Percentiles rank a stretch among this genome's conserved stretches.
These are phyloP conservation scores for Cardiocondyla obscurior DNA, from an alignment of 1,140 invertebrate genomes.

Conservation along the genomic window DNA sequence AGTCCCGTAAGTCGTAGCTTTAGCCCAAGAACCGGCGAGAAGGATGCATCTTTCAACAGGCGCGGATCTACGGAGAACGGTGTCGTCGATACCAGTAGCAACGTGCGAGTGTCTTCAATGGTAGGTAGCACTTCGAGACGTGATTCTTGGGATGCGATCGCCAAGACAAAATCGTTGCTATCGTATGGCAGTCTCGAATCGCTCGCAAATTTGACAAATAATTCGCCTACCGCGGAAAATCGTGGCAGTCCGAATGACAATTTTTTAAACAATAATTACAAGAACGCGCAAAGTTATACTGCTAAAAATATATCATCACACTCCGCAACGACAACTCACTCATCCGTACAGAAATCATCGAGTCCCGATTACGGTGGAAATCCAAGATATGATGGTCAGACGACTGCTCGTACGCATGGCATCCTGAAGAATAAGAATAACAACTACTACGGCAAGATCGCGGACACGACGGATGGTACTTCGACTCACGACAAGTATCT, in stretches of 20 bases:
- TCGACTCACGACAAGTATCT: constrained; percentile 84
- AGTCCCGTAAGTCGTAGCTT: constrained; percentile 80
- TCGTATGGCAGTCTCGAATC: constrained; percentile 88
- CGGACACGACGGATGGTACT: constrained; percentile 82
- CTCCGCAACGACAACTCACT: constrained; percentile 70
- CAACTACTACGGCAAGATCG: constrained; percentile 77
- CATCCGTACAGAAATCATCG: constrained; percentile 72
- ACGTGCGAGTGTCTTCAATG: constrained; percentile 87
- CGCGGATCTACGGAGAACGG: constrained; percentile 77
- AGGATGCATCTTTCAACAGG: constrained; percentile 78
- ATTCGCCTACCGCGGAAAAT: constrained; percentile 57
- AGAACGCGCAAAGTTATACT: constrained; percentile 74
- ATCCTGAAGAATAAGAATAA: constrained; percentile 82
- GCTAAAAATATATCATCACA: constrained; percentile 65
- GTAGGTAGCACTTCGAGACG: constrained; percentile 86
- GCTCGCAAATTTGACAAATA: constrained; percentile 87
- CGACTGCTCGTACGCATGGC: constrained; percentile 73
- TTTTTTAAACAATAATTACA: constrained; percentile 62
- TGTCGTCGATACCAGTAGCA: constrained; percentile 88
- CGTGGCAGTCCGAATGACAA: constrained; percentile 34
- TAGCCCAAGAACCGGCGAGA: constrained; percentile 81
- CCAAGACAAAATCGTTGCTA: constrained; percentile 90
- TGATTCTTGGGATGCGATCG: constrained; percentile 92
- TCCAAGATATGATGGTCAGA: constrained; percentile 71
- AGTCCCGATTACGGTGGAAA: constrained; percentile 72